Evolutionary conservation across 2,888 invertebrate species (phyloP), one percentile per base, ranked within the genome.

Genomic region (Epinotia brunnichana): DNA sequence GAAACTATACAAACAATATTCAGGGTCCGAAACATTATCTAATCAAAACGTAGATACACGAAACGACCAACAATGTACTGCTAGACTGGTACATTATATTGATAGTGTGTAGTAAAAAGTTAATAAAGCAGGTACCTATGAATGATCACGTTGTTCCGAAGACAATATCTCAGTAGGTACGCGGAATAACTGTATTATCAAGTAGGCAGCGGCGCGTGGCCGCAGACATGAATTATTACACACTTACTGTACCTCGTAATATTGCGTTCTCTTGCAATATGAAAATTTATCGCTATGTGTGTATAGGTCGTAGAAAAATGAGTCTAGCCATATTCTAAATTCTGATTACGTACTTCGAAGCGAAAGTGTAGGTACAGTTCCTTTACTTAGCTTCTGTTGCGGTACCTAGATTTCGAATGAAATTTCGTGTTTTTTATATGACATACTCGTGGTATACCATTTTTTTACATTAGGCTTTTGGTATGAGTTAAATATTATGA

Each of bases 201-300:
- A 86, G 85, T 85, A 87, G 87, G 85, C 86, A 82, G 80, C 78
- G 77, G 81, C 80, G 81, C 81, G 84, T 81, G 83, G 82, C 83
- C 88, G 84, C 87, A 82, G 88, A 87, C 85, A 90, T 91, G 90
- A 92, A 86, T 89, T 92, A 92, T 89, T 86, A 85, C 88, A 88
- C 88, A 90, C 90, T 91, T 89, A 76, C 74, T 71, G 74, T 88
- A 86, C 89, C 85, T 84, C 87, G 86, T 89, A 87, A 91, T 91
- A 92, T 91, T 90, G 88, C 91, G 88, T 87, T 88, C 88, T 86
- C 89, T 86, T 87, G 89, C 90, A 89, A 90, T 92, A 92, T 92
- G 87, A 91, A 91, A 92, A 92, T 92, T 91, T 92, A 92, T 92
- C 86, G 88, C 89, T 88, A 87, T 86, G 85, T 86, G 83, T 85